Evolutionary conservation across 1,140 invertebrate species (phyloP).

Genomic region (Subanguina moxae): DNA sequence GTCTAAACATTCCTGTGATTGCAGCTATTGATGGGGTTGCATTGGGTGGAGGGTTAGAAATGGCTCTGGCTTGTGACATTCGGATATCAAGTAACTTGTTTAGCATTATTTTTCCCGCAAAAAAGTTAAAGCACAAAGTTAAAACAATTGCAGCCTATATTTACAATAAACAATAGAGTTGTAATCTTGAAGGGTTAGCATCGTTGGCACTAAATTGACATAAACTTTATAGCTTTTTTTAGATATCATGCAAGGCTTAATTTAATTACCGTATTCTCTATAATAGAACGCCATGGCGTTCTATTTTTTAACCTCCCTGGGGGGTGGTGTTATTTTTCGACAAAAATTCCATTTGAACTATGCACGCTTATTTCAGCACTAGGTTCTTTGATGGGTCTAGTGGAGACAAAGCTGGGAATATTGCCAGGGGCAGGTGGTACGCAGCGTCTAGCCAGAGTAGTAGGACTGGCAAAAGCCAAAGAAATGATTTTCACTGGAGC

Average conservation of each 20-base stretch:
- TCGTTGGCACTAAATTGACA: too few relatives aligned
- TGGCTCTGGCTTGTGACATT: slow-evolving; percentile 88
- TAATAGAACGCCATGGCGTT: too few relatives aligned
- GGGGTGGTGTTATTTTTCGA: not conserved
- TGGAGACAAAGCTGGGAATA: slow-evolving; percentile 16
- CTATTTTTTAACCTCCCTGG: too few relatives aligned
- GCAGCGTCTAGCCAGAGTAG: slow-evolving; percentile 80
- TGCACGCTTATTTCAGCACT: slow-evolving; percentile 14
- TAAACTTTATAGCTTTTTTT: too few relatives aligned
- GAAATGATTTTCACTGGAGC: slow-evolving; percentile 89
- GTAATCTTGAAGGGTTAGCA: too few relatives aligned
- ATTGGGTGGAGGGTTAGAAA: slow-evolving; percentile 85
- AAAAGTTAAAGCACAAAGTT: too few relatives aligned
- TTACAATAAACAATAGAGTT: too few relatives aligned
- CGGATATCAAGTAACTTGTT: slow-evolving; percentile 68
- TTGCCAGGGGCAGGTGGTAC: slow-evolving; percentile 67
- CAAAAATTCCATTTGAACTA: too few relatives aligned
- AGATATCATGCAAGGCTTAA: too few relatives aligned
- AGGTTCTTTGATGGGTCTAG: slow-evolving; percentile 13
- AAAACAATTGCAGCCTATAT: too few relatives aligned
- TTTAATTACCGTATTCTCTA: too few relatives aligned
- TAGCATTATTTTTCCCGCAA: not conserved
- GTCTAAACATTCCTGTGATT: slow-evolving; percentile 84
- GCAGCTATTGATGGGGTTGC: slow-evolving; percentile 89
- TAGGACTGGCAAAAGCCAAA: slow-evolving; percentile 82